Percentiles rank a stretch among this genome's conserved stretches.
Evolutionary conservation across 2,113 vertebrate species (phyloP).

Genomic region (Prionailurus viverrinus): DNA sequence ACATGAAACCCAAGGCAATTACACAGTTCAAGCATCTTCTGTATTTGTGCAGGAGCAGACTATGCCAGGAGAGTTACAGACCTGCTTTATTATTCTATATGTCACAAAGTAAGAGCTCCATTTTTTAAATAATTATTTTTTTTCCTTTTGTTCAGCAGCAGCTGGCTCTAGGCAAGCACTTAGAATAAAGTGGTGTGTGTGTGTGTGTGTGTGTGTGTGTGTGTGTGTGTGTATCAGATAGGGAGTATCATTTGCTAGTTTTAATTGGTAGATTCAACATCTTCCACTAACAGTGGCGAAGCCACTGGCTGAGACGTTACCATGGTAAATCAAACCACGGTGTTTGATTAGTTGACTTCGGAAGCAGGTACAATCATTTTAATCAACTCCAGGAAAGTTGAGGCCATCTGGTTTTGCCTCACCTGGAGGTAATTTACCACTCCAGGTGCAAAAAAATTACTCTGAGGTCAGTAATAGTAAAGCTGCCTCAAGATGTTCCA

Average conservation of each 20-base stretch:
- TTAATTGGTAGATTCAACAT: constrained; percentile 78
- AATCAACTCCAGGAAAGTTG: constrained; percentile 76
- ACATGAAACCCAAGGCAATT: constrained; percentile 46
- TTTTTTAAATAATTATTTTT: constrained; percentile 45
- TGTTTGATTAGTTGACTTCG: constrained; percentile 71
- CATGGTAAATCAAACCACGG: constrained; percentile 79
- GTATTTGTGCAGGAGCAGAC: neutral
- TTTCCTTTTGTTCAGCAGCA: constrained; percentile 73
- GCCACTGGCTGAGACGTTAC: constrained; percentile 80
- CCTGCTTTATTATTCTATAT: constrained; percentile 65
- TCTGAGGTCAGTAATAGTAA: constrained; percentile 71
- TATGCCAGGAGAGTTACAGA: neutral
- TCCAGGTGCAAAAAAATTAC: constrained; percentile 71
- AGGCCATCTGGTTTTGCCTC: constrained; percentile 79
- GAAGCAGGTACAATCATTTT: constrained; percentile 74
- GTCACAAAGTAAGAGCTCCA: constrained; percentile 59
- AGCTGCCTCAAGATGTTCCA: constrained; percentile 47
- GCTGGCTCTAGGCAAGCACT: constrained; percentile 58
- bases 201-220: neutral
- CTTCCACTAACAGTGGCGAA: constrained; percentile 62
- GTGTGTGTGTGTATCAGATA: constrained; percentile 39
- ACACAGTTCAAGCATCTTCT: constrained; percentile 44
- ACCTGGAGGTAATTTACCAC: constrained; percentile 81
- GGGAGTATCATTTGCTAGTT: constrained; percentile 76
- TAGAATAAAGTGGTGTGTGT: constrained; percentile 38